Evolutionary conservation across 2,797 vertebrate genomes (phyloP), one percentile per base, ranked within the genome.

Genomic region (Onychomys leucogaster): DNA sequence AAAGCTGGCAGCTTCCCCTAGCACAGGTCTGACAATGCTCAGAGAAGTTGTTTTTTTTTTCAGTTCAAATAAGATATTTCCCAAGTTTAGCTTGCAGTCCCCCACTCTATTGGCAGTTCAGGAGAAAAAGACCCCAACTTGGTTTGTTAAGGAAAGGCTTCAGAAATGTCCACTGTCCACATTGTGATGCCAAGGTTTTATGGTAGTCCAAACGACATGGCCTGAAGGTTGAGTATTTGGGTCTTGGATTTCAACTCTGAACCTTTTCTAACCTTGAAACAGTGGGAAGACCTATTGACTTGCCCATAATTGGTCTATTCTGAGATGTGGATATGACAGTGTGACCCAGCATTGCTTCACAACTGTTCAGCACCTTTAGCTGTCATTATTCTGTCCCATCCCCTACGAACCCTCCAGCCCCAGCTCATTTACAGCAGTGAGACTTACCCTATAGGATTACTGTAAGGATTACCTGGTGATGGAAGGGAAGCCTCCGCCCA

Each of bases 191-290:
- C 78, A 41, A 41, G 16, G 9, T 27, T 90, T 83, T 49, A 63
- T 57, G 27, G 29, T 61, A 8, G 49, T 34, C 57, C 25, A 25
- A 57, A 59, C 67, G 69, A 11, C 61, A 32, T 61, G 69, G 34
- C 78, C 63, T 49, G 46, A 4, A 65, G 43, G 5, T 90, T 86
- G 76, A 52, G 55, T 67, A 25, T 88, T 57, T 10, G 23, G 23
- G 46, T 78, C 90, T 94, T 84, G 78, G 55, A n/a, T 95, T 92
- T 94, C 77, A 52, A 63, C 81, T 57, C 89, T 80, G 34, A 90
- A 93, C 61, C 78, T 84, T 94, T 94, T 94, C 77, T 88, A 46
- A 88, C 69, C 80, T 94, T 75, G n/a, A 49, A 34, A 89, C 61
- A 52, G 32, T 52, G 5, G 76, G 27, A 83, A 25, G 78, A 77